Percentiles rank a stretch among this genome's conserved stretches.
Evolutionary conservation across 2,113 vertebrate species (phyloP).

Genomic region (Cardinalis cardinalis): DNA sequence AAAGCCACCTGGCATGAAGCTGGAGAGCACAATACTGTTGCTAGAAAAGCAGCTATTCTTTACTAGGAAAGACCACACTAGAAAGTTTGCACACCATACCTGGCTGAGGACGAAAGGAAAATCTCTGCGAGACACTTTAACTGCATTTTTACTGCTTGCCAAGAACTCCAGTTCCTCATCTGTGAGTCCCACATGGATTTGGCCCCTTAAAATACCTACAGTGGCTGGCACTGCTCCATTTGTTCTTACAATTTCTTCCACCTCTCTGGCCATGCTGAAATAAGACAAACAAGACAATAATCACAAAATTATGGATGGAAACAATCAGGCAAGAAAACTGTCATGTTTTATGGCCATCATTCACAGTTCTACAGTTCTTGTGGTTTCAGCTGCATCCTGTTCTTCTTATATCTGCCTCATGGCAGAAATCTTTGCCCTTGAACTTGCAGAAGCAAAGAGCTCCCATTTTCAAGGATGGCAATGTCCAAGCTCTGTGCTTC

Average conservation of each 20-base stretch:
- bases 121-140: constrained; percentile 88
- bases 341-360: neutral
- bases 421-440: neutral
- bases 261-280: constrained; percentile 81
- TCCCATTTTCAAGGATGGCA: neutral
- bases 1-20: neutral
- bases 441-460: neutral
- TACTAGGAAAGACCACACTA: neutral
- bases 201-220: constrained; percentile 79
- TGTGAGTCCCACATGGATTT: constrained; percentile 80
- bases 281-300: neutral
- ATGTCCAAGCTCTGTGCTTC: neutral
- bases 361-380: neutral
- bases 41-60: neutral
- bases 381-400: neutral
- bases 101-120: constrained; percentile 82
- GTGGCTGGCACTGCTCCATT: constrained; percentile 85
- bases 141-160: constrained; percentile 66
- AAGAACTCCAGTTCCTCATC: constrained; percentile 77
- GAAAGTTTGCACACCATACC: constrained; percentile 58
- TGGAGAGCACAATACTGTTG: neutral
- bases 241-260: constrained; percentile 79
- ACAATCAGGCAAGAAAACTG: neutral
- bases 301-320: neutral
- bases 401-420: neutral